phyloP scores from a whole-genome alignment of 2,113 vertebrate species.

The Lipotes vexillifer region DNA sequence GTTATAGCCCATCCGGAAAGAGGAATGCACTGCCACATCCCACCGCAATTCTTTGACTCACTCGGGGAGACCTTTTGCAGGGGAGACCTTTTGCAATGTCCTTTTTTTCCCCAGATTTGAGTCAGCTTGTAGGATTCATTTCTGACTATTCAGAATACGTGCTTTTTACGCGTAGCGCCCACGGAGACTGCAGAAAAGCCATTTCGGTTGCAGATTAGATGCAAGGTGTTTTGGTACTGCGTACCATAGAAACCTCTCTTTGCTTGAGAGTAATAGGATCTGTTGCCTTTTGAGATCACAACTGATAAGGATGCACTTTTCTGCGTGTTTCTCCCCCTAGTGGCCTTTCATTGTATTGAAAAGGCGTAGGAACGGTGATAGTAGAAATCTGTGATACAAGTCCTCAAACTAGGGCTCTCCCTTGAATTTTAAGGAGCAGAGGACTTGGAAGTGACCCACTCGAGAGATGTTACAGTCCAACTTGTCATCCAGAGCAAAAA shows the following conservation, averaged over 20 bases:
- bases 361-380: neutral
- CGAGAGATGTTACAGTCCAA: neutral
- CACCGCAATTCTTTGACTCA: neutral
- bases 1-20: neutral
- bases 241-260: neutral
- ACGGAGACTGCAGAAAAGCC: neutral
- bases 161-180: neutral
- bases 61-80: neutral
- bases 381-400: neutral
- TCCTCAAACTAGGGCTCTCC: neutral
- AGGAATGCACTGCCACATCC: neutral
- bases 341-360: slow-evolving; percentile 9
- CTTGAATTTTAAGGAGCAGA: neutral
- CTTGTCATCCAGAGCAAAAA: neutral
- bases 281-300: neutral
- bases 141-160: neutral
- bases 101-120: neutral
- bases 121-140: neutral
- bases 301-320: neutral
- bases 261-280: neutral
- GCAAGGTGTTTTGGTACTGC: neutral
- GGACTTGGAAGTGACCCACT: neutral
- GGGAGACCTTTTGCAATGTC: neutral
- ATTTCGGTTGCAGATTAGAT: neutral
- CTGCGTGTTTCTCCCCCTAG: neutral